Evolutionary conservation across 2,113 vertebrate species (phyloP), one percentile per base, ranked within the genome.

Genomic region (Meriones unguiculatus): DNA sequence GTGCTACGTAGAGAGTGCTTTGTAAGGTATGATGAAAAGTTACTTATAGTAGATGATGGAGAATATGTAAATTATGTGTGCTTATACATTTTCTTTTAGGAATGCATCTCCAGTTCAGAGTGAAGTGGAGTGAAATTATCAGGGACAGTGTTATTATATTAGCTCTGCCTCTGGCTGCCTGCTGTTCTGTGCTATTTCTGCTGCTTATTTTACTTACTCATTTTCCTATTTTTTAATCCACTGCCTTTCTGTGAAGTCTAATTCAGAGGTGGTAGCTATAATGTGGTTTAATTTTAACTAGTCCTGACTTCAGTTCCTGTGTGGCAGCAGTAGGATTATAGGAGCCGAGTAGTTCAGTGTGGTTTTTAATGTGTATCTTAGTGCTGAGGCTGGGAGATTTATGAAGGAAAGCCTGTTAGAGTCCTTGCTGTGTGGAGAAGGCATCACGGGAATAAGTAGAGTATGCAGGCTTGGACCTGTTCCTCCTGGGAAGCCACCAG

Each of bases 71-170:
- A 52, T 89, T 50, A 35, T 77, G 10, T 62, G 28, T 86, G 30
- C 25, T 93, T 77, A 25, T 12, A 84, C 2, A 17, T 90, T 93
- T 93, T 96, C 32, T n/a, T 82, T 38, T 15, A 38, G 35, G 14
- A 38, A 59, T n/a, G 12, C 10, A 84, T 62, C 35, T 82, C 12
- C 57, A 81, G 64, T 82, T 7, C 57, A 81, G 64, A 88, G 18
- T 72, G 22, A 93, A 35, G 67, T 92, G 76, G 64, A 88, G 18
- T 72, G 28, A 93, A 35, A 62, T 92, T 91, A 10, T 75, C 73
- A 88, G 41, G 35, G 25, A 41, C 32, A 17, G n/a, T 54, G 12
- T 7, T 77, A 9, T 76, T 46, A 30, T 38, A 72, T 91, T 85
- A 11, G 14, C n/a, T 95, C 22, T 88, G 24, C 65, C 11, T 80